Percentiles rank a stretch among this genome's conserved stretches.
Evolutionary conservation across 2,113 vertebrate species (phyloP).

Genomic region (Pimephales promelas): DNA sequence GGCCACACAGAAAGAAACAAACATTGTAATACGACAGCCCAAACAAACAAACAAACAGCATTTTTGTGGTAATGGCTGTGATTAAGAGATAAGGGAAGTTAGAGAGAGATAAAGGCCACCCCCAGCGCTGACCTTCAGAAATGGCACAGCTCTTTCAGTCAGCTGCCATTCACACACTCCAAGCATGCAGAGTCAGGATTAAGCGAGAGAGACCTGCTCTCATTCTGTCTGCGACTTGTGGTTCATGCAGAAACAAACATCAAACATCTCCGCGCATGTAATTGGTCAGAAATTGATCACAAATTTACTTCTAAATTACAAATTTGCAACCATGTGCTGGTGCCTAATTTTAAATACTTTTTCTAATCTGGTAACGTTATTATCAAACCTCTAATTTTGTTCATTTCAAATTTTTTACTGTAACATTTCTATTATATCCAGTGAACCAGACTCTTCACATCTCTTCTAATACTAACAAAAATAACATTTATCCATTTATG

Average conservation of each 20-base stretch:
- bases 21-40: slow-evolving; percentile 66
- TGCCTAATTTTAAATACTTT: not conserved
- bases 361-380: not conserved
- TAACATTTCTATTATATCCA: not conserved
- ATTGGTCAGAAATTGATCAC: not conserved
- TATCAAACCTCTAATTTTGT: not conserved
- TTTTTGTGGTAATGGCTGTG: slow-evolving; percentile 69
- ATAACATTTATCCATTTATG: not conserved
- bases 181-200: slow-evolving; percentile 10
- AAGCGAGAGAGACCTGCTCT: not conserved
- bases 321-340: not conserved
- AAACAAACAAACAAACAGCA: slow-evolving; percentile 65
- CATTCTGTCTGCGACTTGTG: not conserved
- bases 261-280: not conserved
- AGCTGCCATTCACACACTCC: slow-evolving; percentile 28
- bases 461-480: not conserved
- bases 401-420: not conserved
- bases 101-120: slow-evolving; percentile 47
- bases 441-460: not conserved
- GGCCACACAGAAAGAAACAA: slow-evolving; percentile 66
- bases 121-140: slow-evolving; percentile 64
- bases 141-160: slow-evolving; percentile 45
- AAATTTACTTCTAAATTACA: not conserved
- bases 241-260: not conserved
- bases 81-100: slow-evolving; percentile 69